Evolutionary conservation across 2,797 vertebrate species (phyloP).

Genomic region (Anabacerthia variegaticeps): DNA sequence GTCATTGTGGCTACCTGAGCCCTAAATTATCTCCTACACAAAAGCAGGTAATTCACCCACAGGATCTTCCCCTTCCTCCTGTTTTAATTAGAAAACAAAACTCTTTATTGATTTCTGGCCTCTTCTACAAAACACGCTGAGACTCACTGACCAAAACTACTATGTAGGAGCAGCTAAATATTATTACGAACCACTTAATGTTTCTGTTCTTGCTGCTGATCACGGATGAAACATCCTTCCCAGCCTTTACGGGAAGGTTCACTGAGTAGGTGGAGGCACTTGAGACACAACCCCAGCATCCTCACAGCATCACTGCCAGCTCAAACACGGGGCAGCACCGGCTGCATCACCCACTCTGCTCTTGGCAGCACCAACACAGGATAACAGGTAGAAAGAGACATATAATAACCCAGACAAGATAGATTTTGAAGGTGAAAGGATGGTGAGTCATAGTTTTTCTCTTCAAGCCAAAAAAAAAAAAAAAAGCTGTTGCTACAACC

Average conservation of each 20-base stretch:
- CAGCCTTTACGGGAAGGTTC: background rate
- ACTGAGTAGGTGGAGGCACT: background rate
- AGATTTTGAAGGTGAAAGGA: background rate
- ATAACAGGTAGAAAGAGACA: background rate
- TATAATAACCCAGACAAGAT: background rate
- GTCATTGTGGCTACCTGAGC: slow-evolving; percentile 24
- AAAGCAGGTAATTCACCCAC: background rate
- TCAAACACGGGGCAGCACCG: background rate
- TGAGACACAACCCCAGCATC: background rate
- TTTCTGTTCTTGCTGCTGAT: background rate
- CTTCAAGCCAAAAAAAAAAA: background rate
- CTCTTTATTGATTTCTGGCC: background rate
- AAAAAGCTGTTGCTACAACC: background rate
- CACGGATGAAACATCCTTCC: background rate
- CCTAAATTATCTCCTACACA: background rate
- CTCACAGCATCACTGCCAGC: background rate
- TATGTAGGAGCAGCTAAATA: background rate
- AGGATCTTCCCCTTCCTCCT: background rate
- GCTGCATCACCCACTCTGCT: background rate
- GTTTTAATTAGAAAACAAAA: slow-evolving; percentile 26
- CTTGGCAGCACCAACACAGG: background rate
- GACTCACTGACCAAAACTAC: background rate
- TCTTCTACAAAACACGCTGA: background rate
- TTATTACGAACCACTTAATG: background rate
- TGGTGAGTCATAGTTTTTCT: background rate